These are phyloP conservation scores for Eretmocerus hayati DNA, from an alignment of 2,888 invertebrate genomes.

Conservation along the genomic window DNA sequence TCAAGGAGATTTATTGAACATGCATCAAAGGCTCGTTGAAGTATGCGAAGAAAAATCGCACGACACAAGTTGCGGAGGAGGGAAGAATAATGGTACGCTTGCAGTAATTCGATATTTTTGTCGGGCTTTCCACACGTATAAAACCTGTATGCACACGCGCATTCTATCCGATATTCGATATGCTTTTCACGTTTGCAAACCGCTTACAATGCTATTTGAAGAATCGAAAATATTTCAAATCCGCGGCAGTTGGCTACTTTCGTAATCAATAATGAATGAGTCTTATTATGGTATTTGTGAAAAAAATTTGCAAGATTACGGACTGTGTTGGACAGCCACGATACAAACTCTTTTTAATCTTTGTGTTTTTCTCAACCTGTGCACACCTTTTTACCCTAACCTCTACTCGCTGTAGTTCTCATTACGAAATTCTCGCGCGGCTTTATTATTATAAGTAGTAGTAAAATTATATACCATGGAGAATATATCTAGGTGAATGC, in stretches of 20 bases:
- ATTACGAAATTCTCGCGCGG: conserved; percentile 3
- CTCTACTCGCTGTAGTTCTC: not conserved
- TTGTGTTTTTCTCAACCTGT: too few species aligned
- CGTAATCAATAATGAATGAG: conserved; percentile 15
- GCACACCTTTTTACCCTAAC: not conserved
- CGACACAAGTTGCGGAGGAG: conserved; percentile 4
- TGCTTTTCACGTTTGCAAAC: not conserved
- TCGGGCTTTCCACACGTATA: not conserved
- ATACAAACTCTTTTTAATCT: too few species aligned
- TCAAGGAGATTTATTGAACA: not conserved
- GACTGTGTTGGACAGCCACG: not conserved
- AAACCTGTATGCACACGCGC: not conserved
- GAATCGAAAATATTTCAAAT: not conserved
- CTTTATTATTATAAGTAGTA: too few species aligned
- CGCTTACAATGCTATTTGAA: conserved; percentile 1
- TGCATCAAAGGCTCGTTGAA: too few species aligned
- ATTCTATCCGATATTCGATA: not conserved
- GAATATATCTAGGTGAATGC: too few species aligned
- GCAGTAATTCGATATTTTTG: conserved; percentile 13
- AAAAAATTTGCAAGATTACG: conserved; percentile 14
- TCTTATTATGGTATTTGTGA: conserved; percentile 13
- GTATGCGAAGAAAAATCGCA: not conserved
- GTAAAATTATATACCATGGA: too few species aligned
- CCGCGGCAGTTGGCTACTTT: not conserved
- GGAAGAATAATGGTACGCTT: not conserved